These are phyloP conservation scores for Coelopa pilipes DNA, from an alignment of 2,888 invertebrate species.

Conservation along the genomic window DNA sequence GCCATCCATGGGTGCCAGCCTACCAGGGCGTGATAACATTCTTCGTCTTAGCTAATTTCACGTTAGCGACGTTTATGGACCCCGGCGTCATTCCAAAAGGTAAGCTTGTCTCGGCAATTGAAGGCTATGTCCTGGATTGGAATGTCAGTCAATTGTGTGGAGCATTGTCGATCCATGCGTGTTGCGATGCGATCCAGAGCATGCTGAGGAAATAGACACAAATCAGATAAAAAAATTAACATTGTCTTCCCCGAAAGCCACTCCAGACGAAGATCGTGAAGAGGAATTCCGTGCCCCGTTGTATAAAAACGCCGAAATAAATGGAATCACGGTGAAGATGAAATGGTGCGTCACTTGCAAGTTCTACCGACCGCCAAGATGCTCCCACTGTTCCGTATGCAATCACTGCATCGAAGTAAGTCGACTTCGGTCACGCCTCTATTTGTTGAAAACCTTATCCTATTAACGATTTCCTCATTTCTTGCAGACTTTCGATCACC, in stretches of 20 bases:
- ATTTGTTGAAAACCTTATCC: conserved; percentile 14
- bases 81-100: conserved; percentile 99
- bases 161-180: too few species aligned
- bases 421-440: conserved; percentile 26
- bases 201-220: too few species aligned
- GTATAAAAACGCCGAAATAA: conserved; percentile 97
- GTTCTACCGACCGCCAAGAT: conserved; percentile 98
- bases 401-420: conserved; percentile 96
- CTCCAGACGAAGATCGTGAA: conserved; percentile 95
- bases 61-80: conserved; percentile 99
- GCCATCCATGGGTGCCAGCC: conserved; percentile 90
- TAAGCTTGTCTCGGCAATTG: conserved; percentile 61
- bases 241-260: conserved; percentile 71
- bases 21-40: conserved; percentile 95
- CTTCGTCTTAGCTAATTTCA: conserved; percentile 98
- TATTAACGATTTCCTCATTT: not conserved
- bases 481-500: conserved; percentile 96
- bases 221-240: conserved; percentile 1
- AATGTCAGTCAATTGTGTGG: too few species aligned
- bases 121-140: too few species aligned
- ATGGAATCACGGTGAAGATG: conserved; percentile 98
- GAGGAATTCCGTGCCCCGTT: conserved; percentile 97
- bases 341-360: conserved; percentile 99
- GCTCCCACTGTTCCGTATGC: conserved; percentile 99
- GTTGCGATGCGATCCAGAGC: too few species aligned